Percentiles rank a stretch among this genome's conserved stretches.
Conservation (phyloP, 1,140 invertebrate species). For the Papilio machaon region DNA sequence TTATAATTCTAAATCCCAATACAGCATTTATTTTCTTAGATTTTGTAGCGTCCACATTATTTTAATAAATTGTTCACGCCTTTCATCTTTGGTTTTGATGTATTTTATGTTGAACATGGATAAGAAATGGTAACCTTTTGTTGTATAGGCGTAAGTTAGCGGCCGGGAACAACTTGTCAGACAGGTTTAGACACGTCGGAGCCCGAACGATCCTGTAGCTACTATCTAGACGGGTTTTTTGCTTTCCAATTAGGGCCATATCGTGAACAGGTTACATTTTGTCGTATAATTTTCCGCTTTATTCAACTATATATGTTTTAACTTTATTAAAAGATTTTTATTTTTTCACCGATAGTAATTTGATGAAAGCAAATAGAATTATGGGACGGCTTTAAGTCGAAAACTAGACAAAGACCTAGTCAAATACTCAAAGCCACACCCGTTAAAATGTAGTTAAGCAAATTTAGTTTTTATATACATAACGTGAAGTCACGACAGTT, state of each 20-base stretch:
- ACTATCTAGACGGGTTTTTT: not conserved
- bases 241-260: conserved; percentile 7
- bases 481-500: not conserved
- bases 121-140: not conserved
- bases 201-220: conserved; percentile 36
- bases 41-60: not conserved
- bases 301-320: not conserved
- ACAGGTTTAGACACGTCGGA: conserved; percentile 54
- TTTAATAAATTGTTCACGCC: not conserved
- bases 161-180: conserved; percentile 45
- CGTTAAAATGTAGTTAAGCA: not conserved
- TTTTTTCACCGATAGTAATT: too few relatives aligned
- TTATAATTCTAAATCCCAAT: conserved; percentile 53
- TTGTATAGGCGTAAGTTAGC: conserved; percentile 29
- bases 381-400: too few relatives aligned
- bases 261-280: not conserved
- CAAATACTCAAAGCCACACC: conserved; percentile 14
- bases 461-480: not conserved
- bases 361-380: too few relatives aligned
- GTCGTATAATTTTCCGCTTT: not conserved
- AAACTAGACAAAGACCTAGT: not conserved
- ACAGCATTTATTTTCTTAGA: conserved; percentile 35
- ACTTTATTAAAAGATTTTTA: too few relatives aligned
- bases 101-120: not conserved
- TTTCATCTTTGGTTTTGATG: not conserved